phyloP scores from a whole-genome alignment of 2,888 invertebrate genomes.

The Dioctria linearis region DNA sequence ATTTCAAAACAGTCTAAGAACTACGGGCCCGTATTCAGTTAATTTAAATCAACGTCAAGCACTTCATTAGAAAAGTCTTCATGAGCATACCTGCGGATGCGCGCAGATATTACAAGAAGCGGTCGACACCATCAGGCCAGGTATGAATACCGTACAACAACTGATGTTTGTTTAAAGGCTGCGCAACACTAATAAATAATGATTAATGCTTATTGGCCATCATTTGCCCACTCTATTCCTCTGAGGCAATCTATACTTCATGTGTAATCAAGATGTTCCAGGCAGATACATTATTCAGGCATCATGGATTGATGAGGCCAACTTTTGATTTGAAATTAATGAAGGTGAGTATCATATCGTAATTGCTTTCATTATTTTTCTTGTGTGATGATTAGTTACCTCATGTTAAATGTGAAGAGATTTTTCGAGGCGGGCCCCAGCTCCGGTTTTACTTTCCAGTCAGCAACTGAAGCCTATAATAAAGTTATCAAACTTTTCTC shows the following conservation, averaged over 20 bases:
- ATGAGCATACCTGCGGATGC: constrained; percentile 29
- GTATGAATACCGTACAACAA: constrained; percentile 50
- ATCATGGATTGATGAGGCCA: constrained; percentile 56
- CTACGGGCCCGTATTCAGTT: constrained; percentile 48
- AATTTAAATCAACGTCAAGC: constrained; percentile 60
- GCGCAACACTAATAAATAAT: constrained; percentile 60
- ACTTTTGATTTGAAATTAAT: constrained; percentile 59
- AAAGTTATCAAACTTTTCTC: background rate
- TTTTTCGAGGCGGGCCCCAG: background rate
- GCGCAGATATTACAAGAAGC: constrained; percentile 28
- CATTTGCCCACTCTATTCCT: constrained; percentile 58
- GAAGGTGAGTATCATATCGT: constrained; percentile 59
- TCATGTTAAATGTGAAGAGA: constrained; percentile 52
- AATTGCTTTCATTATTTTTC: constrained; percentile 58
- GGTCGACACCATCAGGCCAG: constrained; percentile 24
- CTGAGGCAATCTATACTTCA: constrained; percentile 53
- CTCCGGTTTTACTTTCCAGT: background rate
- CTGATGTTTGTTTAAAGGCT: constrained; percentile 59
- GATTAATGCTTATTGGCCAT: constrained; percentile 60
- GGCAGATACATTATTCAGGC: constrained; percentile 52
- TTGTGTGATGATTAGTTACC: constrained; percentile 57
- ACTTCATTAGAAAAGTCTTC: constrained; percentile 57
- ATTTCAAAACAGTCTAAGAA: constrained; percentile 39
- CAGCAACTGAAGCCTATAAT: background rate
- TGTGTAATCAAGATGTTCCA: constrained; percentile 59